Base-by-base conservation (phyloP, 2,113 vertebrate species). In the Macroglossus sobrinus region DNA sequence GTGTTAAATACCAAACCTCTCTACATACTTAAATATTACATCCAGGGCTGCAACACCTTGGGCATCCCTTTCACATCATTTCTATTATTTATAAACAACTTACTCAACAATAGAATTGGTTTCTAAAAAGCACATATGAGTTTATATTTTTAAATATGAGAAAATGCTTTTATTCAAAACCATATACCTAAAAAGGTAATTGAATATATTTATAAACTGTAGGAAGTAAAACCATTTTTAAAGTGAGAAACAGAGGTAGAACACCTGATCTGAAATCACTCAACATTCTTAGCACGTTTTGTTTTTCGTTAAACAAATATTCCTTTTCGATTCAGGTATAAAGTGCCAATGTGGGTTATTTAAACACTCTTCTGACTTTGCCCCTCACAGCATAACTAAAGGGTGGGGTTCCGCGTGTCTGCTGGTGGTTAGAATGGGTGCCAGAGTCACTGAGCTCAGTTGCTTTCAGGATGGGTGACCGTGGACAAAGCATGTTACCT, bases 371-470 rank as follows among this genome's bases (percentile, higher is more conserved):
- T 78, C 28, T 61, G 10, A n/a, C 40, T 74, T 59, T 30, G 24
- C 30, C 43, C 28, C 24, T 55, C 72, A 22, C 47, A 15, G 24
- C 26, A 30, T 9, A 33, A 28, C 8, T 43, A 11, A 40, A 40
- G 13, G 9, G 22, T 0, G 4, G 53, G n/a, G 55, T 30, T 8
- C 11, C 53, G 26, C 3, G 5, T n/a, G 3, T 19, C 8, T 2
- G 1, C 5, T 28, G 28, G 47, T 15, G 28, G 4, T 15, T n/a
- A 53, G 59, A 40, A 61, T 4, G 22, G 9, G 26, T 43, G 80
- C 14, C 9, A 0, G 85, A 45, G 55, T 35, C 57, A 8, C 0
- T 24, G 47, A 59, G 53, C 43, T 84, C 78, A 47, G 30, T 0
- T 38, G 35, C 18, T 43, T 26, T 82, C 55, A 47, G 43, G 50